Percentiles rank a stretch among this genome's conserved stretches.
Evolutionary conservation across 2,113 vertebrate genomes (phyloP).

Genomic region (Gambusia holbrooki): DNA sequence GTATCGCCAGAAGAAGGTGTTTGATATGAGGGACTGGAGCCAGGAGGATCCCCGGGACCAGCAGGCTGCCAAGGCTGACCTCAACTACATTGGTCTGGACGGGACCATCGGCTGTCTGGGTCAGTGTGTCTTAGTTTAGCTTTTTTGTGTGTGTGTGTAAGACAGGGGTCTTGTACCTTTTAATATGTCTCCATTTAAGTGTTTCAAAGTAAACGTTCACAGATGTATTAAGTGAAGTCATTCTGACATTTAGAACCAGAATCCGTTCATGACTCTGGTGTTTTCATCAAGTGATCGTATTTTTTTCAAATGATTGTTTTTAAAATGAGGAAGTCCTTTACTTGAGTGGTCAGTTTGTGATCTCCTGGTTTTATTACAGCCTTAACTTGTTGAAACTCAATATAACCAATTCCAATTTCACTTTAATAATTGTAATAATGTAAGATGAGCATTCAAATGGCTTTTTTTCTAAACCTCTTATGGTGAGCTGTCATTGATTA

Average conservation of each 20-base stretch:
- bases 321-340: not conserved
- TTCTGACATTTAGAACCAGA: not conserved
- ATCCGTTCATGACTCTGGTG: not conserved
- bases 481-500: not conserved
- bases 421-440: not conserved
- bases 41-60: constrained; percentile 93
- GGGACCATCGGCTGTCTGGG: constrained; percentile 97
- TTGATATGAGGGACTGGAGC: constrained; percentile 93
- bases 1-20: constrained; percentile 94
- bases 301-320: not conserved
- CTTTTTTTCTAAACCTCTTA: not conserved
- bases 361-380: no score
- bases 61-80: constrained; percentile 89
- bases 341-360: not conserved
- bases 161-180: rapidly evolving
- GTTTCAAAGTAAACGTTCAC: not conserved
- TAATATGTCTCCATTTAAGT: not conserved
- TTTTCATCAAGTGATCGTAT: no score
- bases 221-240: not conserved
- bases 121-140: constrained; percentile 53
- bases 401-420: not conserved
- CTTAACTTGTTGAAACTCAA: no score
- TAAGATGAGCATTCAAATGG: not conserved
- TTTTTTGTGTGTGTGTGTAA: no score
- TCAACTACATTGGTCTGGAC: constrained; percentile 97